phyloP scores from a whole-genome alignment of 2,797 vertebrate species.

The Picus viridis region DNA sequence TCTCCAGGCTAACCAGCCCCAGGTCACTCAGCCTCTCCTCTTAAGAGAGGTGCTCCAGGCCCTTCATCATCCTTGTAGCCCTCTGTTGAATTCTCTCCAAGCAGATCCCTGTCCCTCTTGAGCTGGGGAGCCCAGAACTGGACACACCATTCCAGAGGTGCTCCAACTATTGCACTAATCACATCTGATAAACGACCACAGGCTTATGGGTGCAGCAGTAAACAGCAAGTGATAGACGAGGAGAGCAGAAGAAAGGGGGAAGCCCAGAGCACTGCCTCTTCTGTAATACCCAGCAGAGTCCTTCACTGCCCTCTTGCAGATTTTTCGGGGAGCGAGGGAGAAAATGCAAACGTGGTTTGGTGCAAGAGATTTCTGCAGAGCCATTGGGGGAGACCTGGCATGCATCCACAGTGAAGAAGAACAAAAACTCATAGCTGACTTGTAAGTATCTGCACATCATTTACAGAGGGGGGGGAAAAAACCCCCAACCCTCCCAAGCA shows the following conservation, averaged over 20 bases:
- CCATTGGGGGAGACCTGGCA: constrained; percentile 87
- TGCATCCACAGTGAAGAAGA: constrained; percentile 84
- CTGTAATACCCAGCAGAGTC: neutral
- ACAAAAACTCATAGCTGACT: constrained; percentile 47
- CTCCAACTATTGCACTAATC: neutral
- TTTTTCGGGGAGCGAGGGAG: constrained; percentile 63
- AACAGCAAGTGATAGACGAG: neutral
- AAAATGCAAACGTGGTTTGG: constrained; percentile 88
- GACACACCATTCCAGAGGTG: too few species aligned
- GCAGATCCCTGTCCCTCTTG: too few species aligned
- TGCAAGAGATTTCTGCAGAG: constrained; percentile 86
- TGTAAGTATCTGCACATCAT: constrained; percentile 60
- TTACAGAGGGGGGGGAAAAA: neutral
- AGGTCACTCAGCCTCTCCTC: neutral
- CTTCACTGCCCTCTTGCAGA: constrained; percentile 38
- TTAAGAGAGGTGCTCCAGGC: neutral
- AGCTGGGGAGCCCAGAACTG: too few species aligned
- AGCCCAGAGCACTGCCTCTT: neutral
- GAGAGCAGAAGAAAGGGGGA: neutral
- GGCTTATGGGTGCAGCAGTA: neutral
- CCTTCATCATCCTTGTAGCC: neutral
- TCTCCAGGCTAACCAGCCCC: too few species aligned
- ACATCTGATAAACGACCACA: neutral
- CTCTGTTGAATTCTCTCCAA: neutral
- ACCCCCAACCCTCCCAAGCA: neutral